Evolutionary conservation across 1,140 invertebrate species (phyloP).

Genomic region (Hormaphis cornu): DNA sequence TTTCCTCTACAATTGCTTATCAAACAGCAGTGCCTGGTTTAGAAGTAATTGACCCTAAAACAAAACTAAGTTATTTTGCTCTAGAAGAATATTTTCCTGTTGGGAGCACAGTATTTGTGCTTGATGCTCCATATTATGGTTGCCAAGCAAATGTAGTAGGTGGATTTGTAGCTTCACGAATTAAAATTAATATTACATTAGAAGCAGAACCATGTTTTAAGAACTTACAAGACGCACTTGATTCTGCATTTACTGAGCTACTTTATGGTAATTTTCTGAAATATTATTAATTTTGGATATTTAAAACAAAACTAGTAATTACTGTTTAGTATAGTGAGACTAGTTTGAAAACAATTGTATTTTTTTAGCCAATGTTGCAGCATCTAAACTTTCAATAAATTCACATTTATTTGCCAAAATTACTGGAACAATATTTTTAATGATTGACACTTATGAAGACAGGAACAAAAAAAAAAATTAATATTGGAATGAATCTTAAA

Average conservation of each 20-base stretch:
- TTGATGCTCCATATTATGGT: conserved; percentile 71
- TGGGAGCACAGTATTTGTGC: conserved; percentile 61
- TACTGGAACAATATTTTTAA: conserved; percentile 68
- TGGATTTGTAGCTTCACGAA: background rate
- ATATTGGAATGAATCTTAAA: conserved; percentile 87
- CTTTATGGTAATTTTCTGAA: conserved; percentile 5
- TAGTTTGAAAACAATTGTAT: background rate
- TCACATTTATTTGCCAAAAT: conserved; percentile 65
- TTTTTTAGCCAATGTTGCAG: conserved; percentile 40
- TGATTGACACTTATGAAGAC: conserved; percentile 42
- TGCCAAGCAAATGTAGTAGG: conserved; percentile 25
- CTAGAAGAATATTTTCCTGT: conserved; percentile 63
- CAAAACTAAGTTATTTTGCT: conserved; percentile 40
- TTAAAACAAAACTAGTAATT: background rate
- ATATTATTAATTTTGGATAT: background rate
- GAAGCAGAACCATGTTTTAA: conserved; percentile 34
- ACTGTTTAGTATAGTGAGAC: background rate
- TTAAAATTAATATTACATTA: conserved; percentile 20
- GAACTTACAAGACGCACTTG: conserved; percentile 32
- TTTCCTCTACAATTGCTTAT: conserved; percentile 44
- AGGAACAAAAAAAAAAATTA: conserved; percentile 52
- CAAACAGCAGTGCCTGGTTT: conserved; percentile 55
- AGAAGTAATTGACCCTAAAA: conserved; percentile 41
- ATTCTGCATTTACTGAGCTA: background rate
- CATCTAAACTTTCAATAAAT: conserved; percentile 54